Base-by-base conservation (phyloP, 1,140 invertebrate genomes). In the Hycleus cichorii region DNA sequence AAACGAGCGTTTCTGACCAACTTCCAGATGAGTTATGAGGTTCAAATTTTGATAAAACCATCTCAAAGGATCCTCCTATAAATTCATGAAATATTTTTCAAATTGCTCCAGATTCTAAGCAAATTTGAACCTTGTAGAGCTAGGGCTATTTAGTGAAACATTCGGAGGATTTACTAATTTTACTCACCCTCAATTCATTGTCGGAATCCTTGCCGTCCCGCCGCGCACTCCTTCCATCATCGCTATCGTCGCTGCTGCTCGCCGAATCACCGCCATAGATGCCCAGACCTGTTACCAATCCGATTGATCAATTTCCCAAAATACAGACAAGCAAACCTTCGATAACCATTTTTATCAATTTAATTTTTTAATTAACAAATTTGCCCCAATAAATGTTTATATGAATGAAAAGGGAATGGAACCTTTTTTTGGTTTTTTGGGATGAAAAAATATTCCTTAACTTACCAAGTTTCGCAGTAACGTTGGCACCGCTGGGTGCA, bases 391-490 rank as follows among this genome's bases (percentile, higher is more conserved):
- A 18, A 18, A 42, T 42, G 40, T 42, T 42, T 4, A 10, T 18
- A 11, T 42, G 40, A 42, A 42, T n/a, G 10, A 42, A 42, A 42
- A 2, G 10, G 39, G 1, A 39, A 7, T 39, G 40, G 32, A 32
- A 32, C 32, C 32, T 4, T 32, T 32, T n/a, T 32, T 42, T 56
- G 42, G 18, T 1, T 18, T 18, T 18, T 18, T 48, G 7, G 53
- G 38, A n/a, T 11, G 3, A 9, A 42, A n/a, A 42, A 6, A 57
- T 18, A 9, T 49, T 39, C 10, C 11, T 18, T 49, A 51, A 70
- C 69, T 71, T 69, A 71, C 69, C 69, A 44, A 71, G 68, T 69
- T 66, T 68, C 48, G 59, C 59, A 48, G 61, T 69, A 63, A 70
- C 58, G 64, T 63, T 63, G 66, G 68, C 66, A 66, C 69, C 69